Evolutionary conservation across 2,797 vertebrate species (phyloP), one percentile per base, ranked within the genome.

Genomic region (Zonotrichia albicollis): DNA sequence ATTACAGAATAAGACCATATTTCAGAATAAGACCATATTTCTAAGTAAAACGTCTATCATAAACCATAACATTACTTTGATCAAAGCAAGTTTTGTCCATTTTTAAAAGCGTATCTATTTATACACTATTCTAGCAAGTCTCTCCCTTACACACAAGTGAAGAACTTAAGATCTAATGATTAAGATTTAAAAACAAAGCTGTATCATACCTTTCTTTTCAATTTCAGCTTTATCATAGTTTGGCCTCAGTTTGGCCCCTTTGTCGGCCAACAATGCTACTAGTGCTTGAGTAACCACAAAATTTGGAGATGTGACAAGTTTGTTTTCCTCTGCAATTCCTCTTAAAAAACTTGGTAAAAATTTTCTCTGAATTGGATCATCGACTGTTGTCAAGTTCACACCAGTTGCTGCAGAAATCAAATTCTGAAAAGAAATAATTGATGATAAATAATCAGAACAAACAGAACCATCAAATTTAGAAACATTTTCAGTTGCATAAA

Each of bases 211-310:
- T 99, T 99, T 98, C 97, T 99, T 99, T 97, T 99, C 99, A 94
- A 98, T 86, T 93, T 99, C 99, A 38, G 98, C 97, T 96, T 99
- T 99, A 96, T 99, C 99, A 72, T 99, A 99, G 19, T 98, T 98
- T 26, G 99, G 98, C 84, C 99, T 98, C 61, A 99, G 97, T 93
- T 98, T 98, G 90, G 99, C 98, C 45, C 99, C 99, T 95, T 99
- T 99, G 87, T 99, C 99, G 2, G 99, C 99, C 87, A 99, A 96
- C 65, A 99, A 97, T 11, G 99, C 99, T 84, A 99, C 99, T 84
- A 99, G 98, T 4, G 99, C 99, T 97, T 99, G 99, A 16, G 99
- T 99, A 85, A 99, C 99, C 64, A 99, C 99, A 84, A 99, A 99
- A 97, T 99, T 99, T 0, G 99, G 99, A 3, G 99, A 99, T 1